Evolutionary conservation across 1,140 invertebrate genomes (phyloP).

Genomic region (Hylaeus volcanicus): DNA sequence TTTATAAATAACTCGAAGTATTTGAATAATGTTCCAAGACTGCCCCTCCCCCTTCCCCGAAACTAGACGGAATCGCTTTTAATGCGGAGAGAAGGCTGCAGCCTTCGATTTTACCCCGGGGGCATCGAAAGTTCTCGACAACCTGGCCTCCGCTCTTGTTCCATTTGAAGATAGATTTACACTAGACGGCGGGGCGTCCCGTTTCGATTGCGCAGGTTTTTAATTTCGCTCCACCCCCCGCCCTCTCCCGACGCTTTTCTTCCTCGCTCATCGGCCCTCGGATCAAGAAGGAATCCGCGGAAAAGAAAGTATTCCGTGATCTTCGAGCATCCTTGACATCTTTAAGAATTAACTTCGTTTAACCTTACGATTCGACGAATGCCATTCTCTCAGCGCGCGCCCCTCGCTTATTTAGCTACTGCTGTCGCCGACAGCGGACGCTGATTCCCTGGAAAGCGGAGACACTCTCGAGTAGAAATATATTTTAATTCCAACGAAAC

Average conservation of each 20-base stretch:
- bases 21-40: background rate
- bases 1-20: background rate
- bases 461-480: no score
- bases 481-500: no score
- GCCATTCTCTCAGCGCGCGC: background rate
- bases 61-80: background rate
- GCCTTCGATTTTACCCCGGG: conserved; percentile 46
- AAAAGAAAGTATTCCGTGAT: background rate
- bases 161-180: conserved; percentile 9
- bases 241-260: background rate
- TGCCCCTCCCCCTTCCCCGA: background rate
- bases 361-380: background rate
- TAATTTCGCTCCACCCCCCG: background rate
- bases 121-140: conserved; percentile 13
- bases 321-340: conserved; percentile 14
- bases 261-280: background rate
- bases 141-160: conserved; percentile 11
- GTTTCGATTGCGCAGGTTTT: conserved; percentile 14
- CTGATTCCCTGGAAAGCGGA: no score
- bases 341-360: conserved; percentile 13
- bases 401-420: background rate
- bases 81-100: conserved; percentile 12
- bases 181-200: conserved; percentile 6
- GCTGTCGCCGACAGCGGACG: no score
- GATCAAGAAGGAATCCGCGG: conserved; percentile 7